A percentile compares a stretch with the other conserved stretches of the same genome.
Conservation (phyloP, 2,888 invertebrate genomes). For the Pandemis cinnamomeana region DNA sequence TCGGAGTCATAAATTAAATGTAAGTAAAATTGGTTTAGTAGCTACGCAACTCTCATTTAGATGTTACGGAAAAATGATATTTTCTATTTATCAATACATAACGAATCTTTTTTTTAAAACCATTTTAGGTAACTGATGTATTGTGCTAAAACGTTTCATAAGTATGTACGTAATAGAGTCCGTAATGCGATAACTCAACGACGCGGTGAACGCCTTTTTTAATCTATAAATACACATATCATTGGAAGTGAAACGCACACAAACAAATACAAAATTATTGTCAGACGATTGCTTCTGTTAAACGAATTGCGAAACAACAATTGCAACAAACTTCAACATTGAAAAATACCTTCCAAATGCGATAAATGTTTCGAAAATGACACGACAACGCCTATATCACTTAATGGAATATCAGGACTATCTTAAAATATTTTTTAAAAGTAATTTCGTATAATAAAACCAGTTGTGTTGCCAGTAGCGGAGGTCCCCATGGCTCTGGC, state of each 20-base stretch:
- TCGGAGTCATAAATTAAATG: too few relatives aligned
- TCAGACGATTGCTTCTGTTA: constrained; percentile 69
- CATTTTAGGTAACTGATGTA: too few relatives aligned
- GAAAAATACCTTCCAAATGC: constrained; percentile 64
- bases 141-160: too few relatives aligned
- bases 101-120: too few relatives aligned
- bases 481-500: neutral
- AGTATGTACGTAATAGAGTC: neutral
- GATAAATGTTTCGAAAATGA: constrained; percentile 66
- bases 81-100: too few relatives aligned
- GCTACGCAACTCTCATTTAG: too few relatives aligned
- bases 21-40: too few relatives aligned
- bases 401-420: constrained; percentile 10
- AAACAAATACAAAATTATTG: constrained; percentile 66
- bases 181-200: neutral
- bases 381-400: constrained; percentile 42
- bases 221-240: neutral
- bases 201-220: too few relatives aligned
- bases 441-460: neutral
- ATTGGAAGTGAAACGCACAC: neutral
- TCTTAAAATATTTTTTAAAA: neutral
- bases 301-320: constrained; percentile 47
- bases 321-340: constrained; percentile 53
- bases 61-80: too few relatives aligned
- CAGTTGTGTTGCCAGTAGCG: neutral